These are phyloP conservation scores for Motacilla alba DNA, from an alignment of 2,113 vertebrate genomes.

Conservation along the genomic window DNA sequence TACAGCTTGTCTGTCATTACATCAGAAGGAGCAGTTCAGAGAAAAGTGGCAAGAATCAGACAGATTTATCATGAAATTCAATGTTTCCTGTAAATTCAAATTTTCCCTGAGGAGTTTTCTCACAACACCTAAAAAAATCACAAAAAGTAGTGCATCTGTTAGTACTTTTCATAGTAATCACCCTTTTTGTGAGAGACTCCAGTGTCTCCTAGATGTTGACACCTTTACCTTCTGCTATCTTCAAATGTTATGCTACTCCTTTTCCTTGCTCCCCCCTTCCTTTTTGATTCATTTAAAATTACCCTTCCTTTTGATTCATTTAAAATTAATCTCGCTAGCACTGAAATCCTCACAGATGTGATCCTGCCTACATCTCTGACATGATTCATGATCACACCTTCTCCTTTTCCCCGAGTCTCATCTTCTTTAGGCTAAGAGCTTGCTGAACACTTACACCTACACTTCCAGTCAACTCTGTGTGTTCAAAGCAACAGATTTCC, in stretches of 20 bases:
- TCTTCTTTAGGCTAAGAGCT: neutral
- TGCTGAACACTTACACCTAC: slow-evolving; percentile 27
- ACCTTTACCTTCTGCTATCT: neutral
- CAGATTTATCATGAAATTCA: neutral
- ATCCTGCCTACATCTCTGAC: slow-evolving; percentile 29
- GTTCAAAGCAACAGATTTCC: slow-evolving; percentile 7
- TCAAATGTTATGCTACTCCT: neutral
- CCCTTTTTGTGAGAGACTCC: neutral
- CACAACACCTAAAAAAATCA: neutral
- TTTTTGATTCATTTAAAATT: neutral
- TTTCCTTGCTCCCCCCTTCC: neutral
- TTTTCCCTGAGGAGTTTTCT: neutral
- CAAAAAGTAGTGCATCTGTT: neutral
- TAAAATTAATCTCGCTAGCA: neutral
- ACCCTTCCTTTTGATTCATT: neutral
- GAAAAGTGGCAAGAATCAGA: neutral
- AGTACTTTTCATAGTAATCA: neutral
- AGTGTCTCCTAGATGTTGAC: neutral
- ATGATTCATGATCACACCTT: slow-evolving; percentile 52
- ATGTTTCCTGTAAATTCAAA: neutral
- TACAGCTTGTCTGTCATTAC: neutral
- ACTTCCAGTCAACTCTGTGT: neutral
- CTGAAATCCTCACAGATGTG: neutral
- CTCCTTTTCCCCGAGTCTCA: neutral
- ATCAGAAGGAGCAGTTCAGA: neutral